These are phyloP conservation scores for Cristatella mucedo DNA, from an alignment of 2,888 invertebrate genomes.

Conservation along the genomic window DNA sequence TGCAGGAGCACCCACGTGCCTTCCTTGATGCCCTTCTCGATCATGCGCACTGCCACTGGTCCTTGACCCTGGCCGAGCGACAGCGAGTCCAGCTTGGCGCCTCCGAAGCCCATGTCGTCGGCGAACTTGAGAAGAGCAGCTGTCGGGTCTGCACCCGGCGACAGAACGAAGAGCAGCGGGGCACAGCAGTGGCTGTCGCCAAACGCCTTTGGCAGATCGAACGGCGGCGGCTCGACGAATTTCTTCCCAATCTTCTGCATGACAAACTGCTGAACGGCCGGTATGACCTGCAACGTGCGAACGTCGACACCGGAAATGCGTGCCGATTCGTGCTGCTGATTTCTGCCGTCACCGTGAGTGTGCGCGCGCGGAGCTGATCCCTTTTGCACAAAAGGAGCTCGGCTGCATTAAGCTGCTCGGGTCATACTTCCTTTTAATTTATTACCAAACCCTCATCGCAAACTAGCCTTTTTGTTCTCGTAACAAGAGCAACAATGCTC, in stretches of 20 bases:
- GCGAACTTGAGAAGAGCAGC: slow-evolving; percentile 40
- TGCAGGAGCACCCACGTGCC: slow-evolving; percentile 41
- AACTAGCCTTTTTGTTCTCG: too few species aligned
- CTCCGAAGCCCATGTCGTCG: slow-evolving; percentile 40
- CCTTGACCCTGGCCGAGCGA: slow-evolving; percentile 42
- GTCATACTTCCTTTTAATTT: too few species aligned
- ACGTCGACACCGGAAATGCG: too few species aligned
- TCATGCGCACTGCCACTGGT: slow-evolving; percentile 39
- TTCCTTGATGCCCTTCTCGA: slow-evolving; percentile 37
- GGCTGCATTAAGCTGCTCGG: too few species aligned
- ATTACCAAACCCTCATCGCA: too few species aligned
- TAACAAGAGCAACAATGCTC: too few species aligned
- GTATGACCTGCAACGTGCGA: slow-evolving; percentile 27
- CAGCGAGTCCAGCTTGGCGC: slow-evolving; percentile 39
- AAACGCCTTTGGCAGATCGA: slow-evolving; percentile 39
- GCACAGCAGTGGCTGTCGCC: slow-evolving; percentile 36
- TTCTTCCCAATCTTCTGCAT: slow-evolving; percentile 35
- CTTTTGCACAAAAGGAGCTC: too few species aligned
- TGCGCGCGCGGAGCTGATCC: too few species aligned
- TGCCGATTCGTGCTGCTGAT: too few species aligned
- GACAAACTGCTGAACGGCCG: slow-evolving; percentile 38
- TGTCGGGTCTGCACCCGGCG: slow-evolving; percentile 41
- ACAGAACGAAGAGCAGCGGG: slow-evolving; percentile 40
- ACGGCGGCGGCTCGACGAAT: slow-evolving; percentile 40
- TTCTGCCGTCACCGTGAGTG: too few species aligned